These are phyloP conservation scores for Leucophenga varia DNA, from an alignment of 1,140 invertebrate genomes.

Conservation along the genomic window DNA sequence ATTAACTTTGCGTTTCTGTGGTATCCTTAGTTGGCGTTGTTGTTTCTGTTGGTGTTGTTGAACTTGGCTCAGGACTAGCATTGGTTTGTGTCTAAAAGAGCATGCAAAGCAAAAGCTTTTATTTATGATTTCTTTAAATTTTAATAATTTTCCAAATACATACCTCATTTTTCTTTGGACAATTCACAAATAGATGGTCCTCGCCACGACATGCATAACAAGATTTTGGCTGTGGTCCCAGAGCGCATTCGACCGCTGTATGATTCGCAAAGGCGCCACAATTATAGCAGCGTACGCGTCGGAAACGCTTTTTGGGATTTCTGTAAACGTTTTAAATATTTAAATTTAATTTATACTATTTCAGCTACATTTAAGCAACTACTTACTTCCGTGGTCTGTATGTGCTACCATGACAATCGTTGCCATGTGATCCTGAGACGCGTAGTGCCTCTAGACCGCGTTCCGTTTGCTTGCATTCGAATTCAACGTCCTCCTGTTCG, in stretches of 20 bases:
- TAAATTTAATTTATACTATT: conserved; percentile 7
- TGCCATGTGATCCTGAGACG: conserved; percentile 73
- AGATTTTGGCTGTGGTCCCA: conserved; percentile 83
- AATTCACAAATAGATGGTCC: conserved; percentile 85
- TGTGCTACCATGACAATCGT: conserved; percentile 77
- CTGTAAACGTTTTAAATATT: conserved; percentile 27
- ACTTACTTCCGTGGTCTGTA: conserved; percentile 63
- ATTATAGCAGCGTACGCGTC: conserved; percentile 89
- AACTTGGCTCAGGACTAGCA: no score
- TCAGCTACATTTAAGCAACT: conserved; percentile 60
- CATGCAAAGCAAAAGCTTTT: no score
- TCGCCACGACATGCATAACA: conserved; percentile 85
- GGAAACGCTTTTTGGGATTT: conserved; percentile 71
- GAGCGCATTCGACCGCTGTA: conserved; percentile 81
- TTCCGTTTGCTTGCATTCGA: conserved; percentile 78
- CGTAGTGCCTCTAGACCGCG: conserved; percentile 83
- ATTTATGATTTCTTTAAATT: no score
- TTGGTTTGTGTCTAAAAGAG: no score
- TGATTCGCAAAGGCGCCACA: conserved; percentile 90
- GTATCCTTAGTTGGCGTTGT: no score
- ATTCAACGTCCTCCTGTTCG: conserved; percentile 84
- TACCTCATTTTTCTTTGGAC: conserved; percentile 59
- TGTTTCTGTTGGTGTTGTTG: no score
- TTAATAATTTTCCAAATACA: no score
- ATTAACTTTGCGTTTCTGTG: no score